These are phyloP conservation scores for Strigamia crassipes DNA, from an alignment of 2,888 invertebrate genomes.

Conservation along the genomic window DNA sequence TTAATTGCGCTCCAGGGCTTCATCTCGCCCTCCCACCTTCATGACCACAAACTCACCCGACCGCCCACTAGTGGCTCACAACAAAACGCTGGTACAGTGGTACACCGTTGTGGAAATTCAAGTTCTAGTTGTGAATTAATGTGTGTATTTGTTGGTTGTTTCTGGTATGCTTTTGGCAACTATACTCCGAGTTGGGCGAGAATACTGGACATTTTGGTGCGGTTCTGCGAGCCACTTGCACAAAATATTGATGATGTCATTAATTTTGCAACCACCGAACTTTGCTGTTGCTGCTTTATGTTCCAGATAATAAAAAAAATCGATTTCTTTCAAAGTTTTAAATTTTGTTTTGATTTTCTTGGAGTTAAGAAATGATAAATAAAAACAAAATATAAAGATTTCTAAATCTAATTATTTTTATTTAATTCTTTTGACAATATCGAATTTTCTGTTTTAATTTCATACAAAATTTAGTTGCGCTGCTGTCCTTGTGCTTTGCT, in stretches of 20 bases:
- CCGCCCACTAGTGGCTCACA: neutral
- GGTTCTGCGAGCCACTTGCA: neutral
- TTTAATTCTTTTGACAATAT: too few relatives aligned
- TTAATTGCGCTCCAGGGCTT: slow-evolving; percentile 42
- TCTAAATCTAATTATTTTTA: too few relatives aligned
- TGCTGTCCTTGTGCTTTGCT: neutral
- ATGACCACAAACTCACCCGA: neutral
- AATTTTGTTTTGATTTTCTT: neutral
- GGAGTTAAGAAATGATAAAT: too few relatives aligned
- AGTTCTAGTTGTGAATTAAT: too few relatives aligned
- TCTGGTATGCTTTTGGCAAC: too few relatives aligned
- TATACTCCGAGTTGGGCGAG: neutral
- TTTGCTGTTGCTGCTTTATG: neutral
- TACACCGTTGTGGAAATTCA: too few relatives aligned
- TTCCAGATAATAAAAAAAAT: neutral
- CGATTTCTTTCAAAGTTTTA: neutral
- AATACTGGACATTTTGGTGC: neutral
- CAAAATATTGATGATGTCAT: slow-evolving; percentile 28
- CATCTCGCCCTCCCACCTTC: slow-evolving; percentile 34
- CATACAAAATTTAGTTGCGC: neutral
- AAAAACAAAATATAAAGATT: too few relatives aligned
- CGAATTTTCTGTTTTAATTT: too few relatives aligned
- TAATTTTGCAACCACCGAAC: neutral
- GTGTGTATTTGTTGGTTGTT: too few relatives aligned
- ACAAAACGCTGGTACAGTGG: too few relatives aligned